Percentiles rank a stretch among this genome's conserved stretches.
phyloP scores from a whole-genome alignment of 1,140 invertebrate genomes.

The Matsumurasca onukii region DNA sequence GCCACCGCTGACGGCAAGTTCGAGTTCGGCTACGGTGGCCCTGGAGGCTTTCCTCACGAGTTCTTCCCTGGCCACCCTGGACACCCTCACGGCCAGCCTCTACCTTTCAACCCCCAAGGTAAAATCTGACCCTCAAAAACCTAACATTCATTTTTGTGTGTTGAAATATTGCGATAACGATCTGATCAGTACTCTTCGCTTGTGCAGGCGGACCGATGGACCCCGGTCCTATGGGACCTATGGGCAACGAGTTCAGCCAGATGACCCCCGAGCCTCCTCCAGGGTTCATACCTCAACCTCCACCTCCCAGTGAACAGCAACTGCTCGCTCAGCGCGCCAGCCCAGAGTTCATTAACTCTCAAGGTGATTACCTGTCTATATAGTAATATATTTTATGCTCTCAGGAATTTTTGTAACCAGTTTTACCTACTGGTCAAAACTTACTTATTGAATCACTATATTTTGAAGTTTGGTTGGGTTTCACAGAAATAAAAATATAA shows the following conservation, averaged over 20 bases:
- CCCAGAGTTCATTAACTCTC: conserved; percentile 44
- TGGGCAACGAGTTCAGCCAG: conserved; percentile 62
- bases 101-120: conserved; percentile 45
- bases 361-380: conserved; percentile 41
- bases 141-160: neutral
- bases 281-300: conserved; percentile 58
- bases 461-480: too few relatives aligned
- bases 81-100: conserved; percentile 56
- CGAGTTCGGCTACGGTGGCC: conserved; percentile 84
- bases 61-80: conserved; percentile 79
- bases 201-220: conserved; percentile 63
- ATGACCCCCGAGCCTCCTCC: conserved; percentile 62
- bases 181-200: conserved; percentile 31
- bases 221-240: conserved; percentile 60
- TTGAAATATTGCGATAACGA: conserved; percentile 11
- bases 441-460: too few relatives aligned
- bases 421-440: too few relatives aligned
- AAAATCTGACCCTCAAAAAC: conserved; percentile 24
- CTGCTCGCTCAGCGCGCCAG: conserved; percentile 42
- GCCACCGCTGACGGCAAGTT: conserved; percentile 80
- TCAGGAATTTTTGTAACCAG: too few relatives aligned
- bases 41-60: conserved; percentile 84
- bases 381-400: too few relatives aligned
- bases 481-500: too few relatives aligned
- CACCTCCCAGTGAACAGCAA: conserved; percentile 47